Base-by-base conservation (phyloP, 2,113 vertebrate species). In the Malurus elegans region DNA sequence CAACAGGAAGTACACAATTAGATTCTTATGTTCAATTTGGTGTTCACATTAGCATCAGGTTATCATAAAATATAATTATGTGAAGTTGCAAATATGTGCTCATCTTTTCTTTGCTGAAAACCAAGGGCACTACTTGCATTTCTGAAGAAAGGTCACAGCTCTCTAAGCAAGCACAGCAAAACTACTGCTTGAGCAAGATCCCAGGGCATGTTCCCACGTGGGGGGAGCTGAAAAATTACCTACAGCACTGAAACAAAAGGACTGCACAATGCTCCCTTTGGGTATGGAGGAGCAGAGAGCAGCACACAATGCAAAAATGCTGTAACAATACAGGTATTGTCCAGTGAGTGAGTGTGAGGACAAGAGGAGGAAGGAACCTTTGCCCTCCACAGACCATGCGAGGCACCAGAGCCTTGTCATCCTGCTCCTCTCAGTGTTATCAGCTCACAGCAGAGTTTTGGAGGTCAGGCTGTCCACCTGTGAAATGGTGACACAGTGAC, bases 1-100 rank as follows among this genome's bases (percentile, higher is more conserved):
- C 96, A 96, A 91, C 72, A 96, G 96, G 95, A 97, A 92, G 78
- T 80, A 86, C 73, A 94, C 86, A 95, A 96, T 96, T 97, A 95
- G 86, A 88, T 88, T 84, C 94, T 92, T 92, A 65, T 72, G 92
- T 94, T 94, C 94, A 94, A 72, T 92, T 88, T 91, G 75, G 90
- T 83, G 78, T 90, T 92, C 64, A 10, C 86, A 94, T 95, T 95
- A 97, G 92, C 93, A 97, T 87, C 65, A 81, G 88, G 73, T 95
- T 96, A 93, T 94, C 86, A 86, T 92, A 96, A 96, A 96, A 97
- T 75, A 93, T 40, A 95, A 95, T 96, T 93, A 94, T 65, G 83
- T 86, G 88, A 84, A 93, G 66, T 54, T 90, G 88, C 90, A 96
- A 96, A 93, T 96, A 92, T 6, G 29, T 18, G 38, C 71, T 92